A percentile compares a stretch with the other conserved stretches of the same genome.
phyloP scores from a whole-genome alignment of 2,888 invertebrate species.

The Orthosia gothica region DNA sequence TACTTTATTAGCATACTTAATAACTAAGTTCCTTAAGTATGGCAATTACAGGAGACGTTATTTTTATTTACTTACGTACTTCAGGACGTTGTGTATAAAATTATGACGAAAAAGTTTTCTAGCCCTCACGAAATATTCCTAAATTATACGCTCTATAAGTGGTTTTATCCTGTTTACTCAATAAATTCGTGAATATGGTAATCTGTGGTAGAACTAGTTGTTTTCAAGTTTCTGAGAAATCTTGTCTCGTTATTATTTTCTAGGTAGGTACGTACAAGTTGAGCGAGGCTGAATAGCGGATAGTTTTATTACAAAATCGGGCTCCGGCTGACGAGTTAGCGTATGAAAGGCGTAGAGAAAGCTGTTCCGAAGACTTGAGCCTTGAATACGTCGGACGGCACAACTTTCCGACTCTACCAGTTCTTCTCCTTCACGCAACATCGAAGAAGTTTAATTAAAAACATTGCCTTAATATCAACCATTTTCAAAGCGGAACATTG shows the following conservation, averaged over 20 bases:
- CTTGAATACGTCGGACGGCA: constrained; percentile 54
- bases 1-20: not conserved
- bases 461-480: constrained; percentile 75
- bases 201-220: constrained; percentile 7
- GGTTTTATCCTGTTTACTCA: constrained; percentile 9
- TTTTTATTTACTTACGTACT: constrained; percentile 1
- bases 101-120: not conserved
- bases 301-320: constrained; percentile 58
- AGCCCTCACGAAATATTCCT: not conserved
- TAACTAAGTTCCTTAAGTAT: constrained; percentile 1
- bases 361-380: constrained; percentile 36
- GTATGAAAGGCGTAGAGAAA: constrained; percentile 56
- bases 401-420: constrained; percentile 65
- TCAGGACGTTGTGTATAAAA: constrained; percentile 7
- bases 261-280: constrained; percentile 20
- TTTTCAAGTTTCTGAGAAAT: constrained; percentile 10
- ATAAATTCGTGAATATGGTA: constrained; percentile 3
- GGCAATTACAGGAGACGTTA: not conserved
- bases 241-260: constrained; percentile 24
- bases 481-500: constrained; percentile 71
- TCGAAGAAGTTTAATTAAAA: constrained; percentile 85
- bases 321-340: constrained; percentile 49
- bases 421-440: constrained; percentile 63
- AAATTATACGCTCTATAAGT: not conserved
- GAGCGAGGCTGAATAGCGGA: constrained; percentile 21